phyloP scores from a whole-genome alignment of 1,140 invertebrate genomes.

The Cydia fagiglandana region DNA sequence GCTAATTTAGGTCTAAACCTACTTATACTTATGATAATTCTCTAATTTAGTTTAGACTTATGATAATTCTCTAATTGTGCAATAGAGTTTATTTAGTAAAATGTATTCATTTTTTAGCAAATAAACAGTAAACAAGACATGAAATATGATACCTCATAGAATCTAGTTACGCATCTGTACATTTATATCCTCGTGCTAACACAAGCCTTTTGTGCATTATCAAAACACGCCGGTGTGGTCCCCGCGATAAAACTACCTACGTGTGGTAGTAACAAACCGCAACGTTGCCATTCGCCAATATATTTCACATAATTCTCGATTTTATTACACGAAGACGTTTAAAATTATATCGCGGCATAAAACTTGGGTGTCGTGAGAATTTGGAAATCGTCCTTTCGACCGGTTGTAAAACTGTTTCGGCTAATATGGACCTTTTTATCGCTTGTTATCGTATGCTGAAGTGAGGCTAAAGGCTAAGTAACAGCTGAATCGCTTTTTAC shows the following conservation, averaged over 20 bases:
- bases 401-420: background rate
- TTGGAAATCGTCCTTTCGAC: slow-evolving; percentile 17
- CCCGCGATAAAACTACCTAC: slow-evolving; percentile 27
- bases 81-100: too few relatives aligned
- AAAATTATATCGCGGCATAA: slow-evolving; percentile 22
- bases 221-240: slow-evolving; percentile 33
- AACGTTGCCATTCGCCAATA: slow-evolving; percentile 19
- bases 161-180: background rate
- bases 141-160: background rate
- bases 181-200: background rate
- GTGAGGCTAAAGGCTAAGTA: background rate
- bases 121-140: background rate
- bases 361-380: slow-evolving; percentile 23
- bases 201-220: slow-evolving; percentile 34
- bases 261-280: slow-evolving; percentile 25
- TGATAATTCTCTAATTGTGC: too few relatives aligned
- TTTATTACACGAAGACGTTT: slow-evolving; percentile 23
- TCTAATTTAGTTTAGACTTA: too few relatives aligned
- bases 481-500: background rate
- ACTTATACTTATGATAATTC: too few relatives aligned
- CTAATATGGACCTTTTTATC: background rate
- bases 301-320: slow-evolving; percentile 19
- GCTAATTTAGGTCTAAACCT: too few relatives aligned
- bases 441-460: background rate
- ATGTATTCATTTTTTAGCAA: background rate